A percentile compares a stretch with the other conserved stretches of the same genome.
Evolutionary conservation across 2,888 invertebrate genomes (phyloP).

Genomic region (Amorpha juglandis): DNA sequence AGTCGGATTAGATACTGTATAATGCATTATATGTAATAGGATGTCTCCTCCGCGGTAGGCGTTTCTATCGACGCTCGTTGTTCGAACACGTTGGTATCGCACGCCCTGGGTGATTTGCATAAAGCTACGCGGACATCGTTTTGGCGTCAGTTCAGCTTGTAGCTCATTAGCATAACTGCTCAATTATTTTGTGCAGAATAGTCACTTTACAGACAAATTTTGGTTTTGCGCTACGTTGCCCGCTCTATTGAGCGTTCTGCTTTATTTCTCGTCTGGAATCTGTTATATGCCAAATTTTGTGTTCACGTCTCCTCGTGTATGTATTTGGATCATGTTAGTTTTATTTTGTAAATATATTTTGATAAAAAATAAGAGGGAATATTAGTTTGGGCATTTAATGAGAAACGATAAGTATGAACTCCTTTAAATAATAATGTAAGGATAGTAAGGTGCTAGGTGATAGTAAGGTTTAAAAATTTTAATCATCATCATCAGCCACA

Average conservation of each 20-base stretch:
- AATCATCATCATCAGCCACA: too few species aligned
- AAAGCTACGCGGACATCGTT: slow-evolving; percentile 74
- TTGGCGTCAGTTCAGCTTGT: slow-evolving; percentile 77
- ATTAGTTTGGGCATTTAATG: too few species aligned
- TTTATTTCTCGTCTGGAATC: slow-evolving; percentile 36
- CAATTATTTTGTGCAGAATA: slow-evolving; percentile 79
- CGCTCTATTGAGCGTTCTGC: slow-evolving; percentile 52
- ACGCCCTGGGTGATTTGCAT: slow-evolving; percentile 68
- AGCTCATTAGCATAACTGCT: slow-evolving; percentile 80
- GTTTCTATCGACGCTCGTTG: slow-evolving; percentile 35
- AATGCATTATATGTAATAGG: slow-evolving; percentile 14
- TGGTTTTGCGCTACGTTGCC: slow-evolving; percentile 65
- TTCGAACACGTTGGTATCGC: slow-evolving; percentile 45
- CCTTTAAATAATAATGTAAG: too few species aligned
- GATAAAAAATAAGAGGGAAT: too few species aligned
- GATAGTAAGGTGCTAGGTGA: too few species aligned
- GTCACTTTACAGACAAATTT: slow-evolving; percentile 75
- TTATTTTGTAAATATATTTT: not conserved
- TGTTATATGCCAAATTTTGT: slow-evolving; percentile 11
- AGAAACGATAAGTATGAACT: too few species aligned
- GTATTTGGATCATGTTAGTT: not conserved
- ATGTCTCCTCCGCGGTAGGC: slow-evolving; percentile 20
- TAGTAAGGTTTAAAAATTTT: too few species aligned
- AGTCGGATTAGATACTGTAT: not conserved
- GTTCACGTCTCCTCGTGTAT: not conserved